Percentiles rank a stretch among this genome's conserved stretches.
Conservation (phyloP, 1,140 invertebrate species). For the Drosophila sulfurigaster region DNA sequence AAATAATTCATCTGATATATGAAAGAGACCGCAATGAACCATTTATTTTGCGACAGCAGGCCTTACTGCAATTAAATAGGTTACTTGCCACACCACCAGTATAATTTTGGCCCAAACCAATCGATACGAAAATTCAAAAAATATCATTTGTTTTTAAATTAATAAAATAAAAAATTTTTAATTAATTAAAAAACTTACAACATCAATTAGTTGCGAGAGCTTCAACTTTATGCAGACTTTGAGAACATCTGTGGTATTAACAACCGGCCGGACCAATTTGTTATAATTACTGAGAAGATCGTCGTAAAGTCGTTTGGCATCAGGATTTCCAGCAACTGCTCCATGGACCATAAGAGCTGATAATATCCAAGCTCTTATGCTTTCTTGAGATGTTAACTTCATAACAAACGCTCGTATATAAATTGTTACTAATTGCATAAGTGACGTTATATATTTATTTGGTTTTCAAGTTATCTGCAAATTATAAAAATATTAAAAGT, state of each 20-base stretch:
- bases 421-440: conserved; percentile 44
- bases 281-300: conserved; percentile 97
- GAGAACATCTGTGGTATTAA: conserved; percentile 96
- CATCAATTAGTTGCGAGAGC: conserved; percentile 96
- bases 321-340: conserved; percentile 91
- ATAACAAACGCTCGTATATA: conserved; percentile 55
- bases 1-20: too few species aligned
- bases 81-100: too few species aligned
- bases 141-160: too few species aligned
- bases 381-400: conserved; percentile 84
- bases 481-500: background rate
- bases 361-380: conserved; percentile 84
- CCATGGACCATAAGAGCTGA: conserved; percentile 86
- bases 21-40: too few species aligned
- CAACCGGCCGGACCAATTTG: conserved; percentile 96
- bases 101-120: too few species aligned
- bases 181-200: conserved; percentile 88
- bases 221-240: conserved; percentile 97
- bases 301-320: conserved; percentile 96
- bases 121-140: too few species aligned
- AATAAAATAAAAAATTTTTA: background rate
- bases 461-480: background rate
- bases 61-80: too few species aligned
- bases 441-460: conserved; percentile 11
- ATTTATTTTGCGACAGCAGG: too few species aligned